These are phyloP conservation scores for Sinosuthora webbiana DNA, from an alignment of 2,113 vertebrate genomes.

Conservation along the genomic window DNA sequence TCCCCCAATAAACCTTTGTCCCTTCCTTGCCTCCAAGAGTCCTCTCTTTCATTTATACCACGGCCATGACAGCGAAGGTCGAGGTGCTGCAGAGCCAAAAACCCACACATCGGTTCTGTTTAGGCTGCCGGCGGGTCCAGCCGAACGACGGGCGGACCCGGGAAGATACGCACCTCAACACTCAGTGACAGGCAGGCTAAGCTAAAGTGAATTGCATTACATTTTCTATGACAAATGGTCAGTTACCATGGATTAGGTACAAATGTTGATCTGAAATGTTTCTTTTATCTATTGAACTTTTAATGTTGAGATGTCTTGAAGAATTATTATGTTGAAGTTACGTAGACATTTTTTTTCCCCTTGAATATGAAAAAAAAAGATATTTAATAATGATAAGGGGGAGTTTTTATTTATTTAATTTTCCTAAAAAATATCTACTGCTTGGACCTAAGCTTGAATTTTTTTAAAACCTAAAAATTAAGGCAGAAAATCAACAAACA, in stretches of 20 bases:
- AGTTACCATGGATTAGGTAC: not conserved
- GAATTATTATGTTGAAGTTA: not conserved
- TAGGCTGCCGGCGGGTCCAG: no score
- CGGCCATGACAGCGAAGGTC: no score
- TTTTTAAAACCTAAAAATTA: not conserved
- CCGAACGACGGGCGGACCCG: no score
- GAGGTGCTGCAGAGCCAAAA: no score
- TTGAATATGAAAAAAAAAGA: not conserved
- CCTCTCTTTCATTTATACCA: no score
- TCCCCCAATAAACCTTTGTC: no score
- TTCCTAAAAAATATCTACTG: not conserved
- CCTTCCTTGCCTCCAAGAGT: no score
- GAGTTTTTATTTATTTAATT: not conserved
- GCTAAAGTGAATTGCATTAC: not conserved
- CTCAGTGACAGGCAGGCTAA: not conserved
- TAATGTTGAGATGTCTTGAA: not conserved
- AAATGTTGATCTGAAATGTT: not conserved
- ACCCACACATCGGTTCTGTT: no score
- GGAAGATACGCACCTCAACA: no score
- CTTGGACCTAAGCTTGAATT: not conserved
- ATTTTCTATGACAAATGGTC: not conserved
- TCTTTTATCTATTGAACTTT: not conserved
- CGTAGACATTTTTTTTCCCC: not conserved
- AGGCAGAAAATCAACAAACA: not conserved
- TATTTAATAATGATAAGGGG: not conserved